Conservation (phyloP, 2,888 invertebrate genomes). For the Acrobasis repandana region DNA sequence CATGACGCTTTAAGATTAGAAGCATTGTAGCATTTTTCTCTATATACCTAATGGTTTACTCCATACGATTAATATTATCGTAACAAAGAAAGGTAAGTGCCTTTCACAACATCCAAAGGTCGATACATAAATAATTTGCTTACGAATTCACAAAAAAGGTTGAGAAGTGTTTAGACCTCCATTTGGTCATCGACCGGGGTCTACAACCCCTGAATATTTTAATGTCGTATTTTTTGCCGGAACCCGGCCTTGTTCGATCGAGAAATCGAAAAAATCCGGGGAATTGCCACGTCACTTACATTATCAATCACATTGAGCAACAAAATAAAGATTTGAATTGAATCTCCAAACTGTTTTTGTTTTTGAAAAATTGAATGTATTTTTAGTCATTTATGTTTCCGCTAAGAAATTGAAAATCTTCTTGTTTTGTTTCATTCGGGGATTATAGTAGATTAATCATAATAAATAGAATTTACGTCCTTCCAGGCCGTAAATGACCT, state of each 20-base stretch:
- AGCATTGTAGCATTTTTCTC: too few species aligned
- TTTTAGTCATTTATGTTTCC: neutral
- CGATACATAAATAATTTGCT: slow-evolving; percentile 17
- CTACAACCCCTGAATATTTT: slow-evolving; percentile 53
- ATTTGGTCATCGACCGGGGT: slow-evolving; percentile 27
- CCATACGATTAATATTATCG: neutral
- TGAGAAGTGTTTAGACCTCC: slow-evolving; percentile 15
- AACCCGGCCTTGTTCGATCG: slow-evolving; percentile 45
- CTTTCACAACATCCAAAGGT: slow-evolving; percentile 4
- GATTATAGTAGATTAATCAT: neutral
- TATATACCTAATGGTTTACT: too few species aligned
- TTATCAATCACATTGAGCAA: slow-evolving; percentile 51
- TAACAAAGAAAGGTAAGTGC: neutral
- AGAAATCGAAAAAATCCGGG: slow-evolving; percentile 50
- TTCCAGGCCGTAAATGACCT: too few species aligned
- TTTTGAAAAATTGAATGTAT: slow-evolving; percentile 5
- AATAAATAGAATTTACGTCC: too few species aligned
- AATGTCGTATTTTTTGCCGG: slow-evolving; percentile 49
- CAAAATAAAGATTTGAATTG: slow-evolving; percentile 21
- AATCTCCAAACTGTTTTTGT: neutral
- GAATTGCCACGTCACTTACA: slow-evolving; percentile 46
- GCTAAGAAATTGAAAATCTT: neutral
- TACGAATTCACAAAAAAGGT: slow-evolving; percentile 16
- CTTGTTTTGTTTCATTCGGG: neutral
- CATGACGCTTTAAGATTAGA: too few species aligned